Evolutionary conservation across 2,888 invertebrate species (phyloP), one percentile per base, ranked within the genome.

Genomic region (Cephus sareptanus): DNA sequence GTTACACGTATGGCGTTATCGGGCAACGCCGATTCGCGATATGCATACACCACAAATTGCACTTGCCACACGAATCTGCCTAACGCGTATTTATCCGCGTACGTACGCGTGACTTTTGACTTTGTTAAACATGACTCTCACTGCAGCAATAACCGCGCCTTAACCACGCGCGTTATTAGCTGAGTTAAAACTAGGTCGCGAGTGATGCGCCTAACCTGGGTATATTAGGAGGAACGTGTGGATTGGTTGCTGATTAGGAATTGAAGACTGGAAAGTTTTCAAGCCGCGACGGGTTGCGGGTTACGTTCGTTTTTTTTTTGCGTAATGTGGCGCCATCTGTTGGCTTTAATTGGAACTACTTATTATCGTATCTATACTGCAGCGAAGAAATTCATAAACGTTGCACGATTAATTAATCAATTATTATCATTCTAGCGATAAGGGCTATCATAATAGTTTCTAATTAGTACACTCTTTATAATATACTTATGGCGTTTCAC

Each of bases 241-340:
- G 69, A 40, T 75, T 30, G 73, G 15, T 15, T 56, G 56, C 9
- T 34, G 73, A 31, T 30, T n/a, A 31, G 15, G 69, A 68, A 68
- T 73, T 74, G 74, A 73, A 35, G 77, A 69, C 34, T 34, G 74
- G 30, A 74, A 35, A 34, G 69, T 77, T 69, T 74, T 69, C 15
- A n/a, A 35, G 9, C 30, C 12, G 11, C 68, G 35, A 69, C 30
- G 35, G n/a, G 74, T 74, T 35, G 73, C 71, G 69, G 37, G 12
- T 23, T 23, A 56, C 9, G 56, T 23, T 56, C 9, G 0, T 33
- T 9, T 23, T 33, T 9, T 23, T 9, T 9, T 9, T 23, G 2
- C 2, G 15, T 9, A 56, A 56, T 2, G 56, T 23, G 56, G 56
- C 56, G 56, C 56, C 56, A 56, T 56, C 56, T 56, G 23, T 56